Percentiles rank a stretch among this genome's conserved stretches.
Evolutionary conservation across 2,113 vertebrate species (phyloP).

Genomic region (Macroglossus sobrinus): DNA sequence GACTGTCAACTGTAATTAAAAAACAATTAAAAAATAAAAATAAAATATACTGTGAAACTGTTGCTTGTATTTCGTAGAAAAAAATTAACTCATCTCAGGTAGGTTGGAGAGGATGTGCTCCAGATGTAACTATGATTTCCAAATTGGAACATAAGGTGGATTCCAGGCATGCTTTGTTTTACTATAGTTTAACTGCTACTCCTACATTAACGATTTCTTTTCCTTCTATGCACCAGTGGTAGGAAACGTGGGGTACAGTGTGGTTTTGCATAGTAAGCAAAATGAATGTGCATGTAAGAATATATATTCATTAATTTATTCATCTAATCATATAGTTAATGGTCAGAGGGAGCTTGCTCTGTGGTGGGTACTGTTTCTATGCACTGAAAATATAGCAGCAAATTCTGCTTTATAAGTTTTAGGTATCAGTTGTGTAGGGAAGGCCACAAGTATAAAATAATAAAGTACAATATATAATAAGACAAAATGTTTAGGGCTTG

Average conservation of each 20-base stretch:
- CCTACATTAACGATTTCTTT: neutral
- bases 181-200: neutral
- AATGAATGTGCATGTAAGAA: fast-evolving
- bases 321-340: neutral
- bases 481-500: neutral
- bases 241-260: neutral
- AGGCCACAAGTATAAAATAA: neutral
- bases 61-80: neutral
- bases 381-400: neutral
- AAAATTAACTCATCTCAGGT: neutral
- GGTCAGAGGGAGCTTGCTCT: neutral
- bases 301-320: neutral
- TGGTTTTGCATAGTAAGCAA: neutral
- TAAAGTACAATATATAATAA: neutral
- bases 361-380: fast-evolving
- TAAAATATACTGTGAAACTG: neutral
- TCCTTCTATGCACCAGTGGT: neutral
- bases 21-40: neutral
- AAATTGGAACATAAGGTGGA: neutral
- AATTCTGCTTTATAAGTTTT: neutral
- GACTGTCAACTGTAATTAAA: too few species aligned
- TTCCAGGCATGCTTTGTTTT: neutral
- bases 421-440: neutral
- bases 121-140: neutral
- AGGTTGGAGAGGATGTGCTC: neutral